Evolutionary conservation across 2,113 vertebrate genomes (phyloP), one percentile per base, ranked within the genome.

Genomic region (Oxyura jamaicensis): DNA sequence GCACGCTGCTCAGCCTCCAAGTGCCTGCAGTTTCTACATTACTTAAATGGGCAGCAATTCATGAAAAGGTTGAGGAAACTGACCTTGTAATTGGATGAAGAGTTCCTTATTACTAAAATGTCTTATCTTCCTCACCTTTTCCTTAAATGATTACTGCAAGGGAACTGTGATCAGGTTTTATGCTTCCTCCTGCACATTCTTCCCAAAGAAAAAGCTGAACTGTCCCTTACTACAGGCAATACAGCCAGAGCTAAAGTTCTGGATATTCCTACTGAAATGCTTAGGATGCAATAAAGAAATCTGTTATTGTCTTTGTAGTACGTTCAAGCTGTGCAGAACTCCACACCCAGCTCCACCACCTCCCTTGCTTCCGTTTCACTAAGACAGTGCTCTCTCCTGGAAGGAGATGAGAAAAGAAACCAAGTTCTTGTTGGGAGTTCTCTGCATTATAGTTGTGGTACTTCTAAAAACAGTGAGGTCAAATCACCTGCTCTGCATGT

Each of bases 121-220:
- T 29, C 39, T 33, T 7, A 8, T 44, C 31, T 52, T 72, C 20
- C 67, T 66, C 19, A 36, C 28, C 33, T 85, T 59, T 73, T n/a
- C 52, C 3, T 0, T 33, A 73, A 73, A 10, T 46, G 44, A 52
- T 17, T 23, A 29, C 14, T 29, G 52, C 52, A 79, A 66, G 12
- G 59, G 17, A 8, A 79, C 35, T 59, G 55, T 46, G 25, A 36
- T 78, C 21, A 59, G 59, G 13, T 35, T 35, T 72, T 42, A 58
- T 5, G 1, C 17, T 72, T 29, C 29, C 17, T 52, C 1, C 2
- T 66, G 23, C 0, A 0, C 42, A 59, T 44, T 12, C 22, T 28
- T 36, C 42, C 5, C 26, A 52, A 59, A 44, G 18, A 44, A 58
- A 91, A 79, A 65, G 50, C 66, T 71, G 16, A 31, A 19, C 25